Base-by-base conservation (phyloP, 2,888 invertebrate genomes). In the Electrophaes corylata region DNA sequence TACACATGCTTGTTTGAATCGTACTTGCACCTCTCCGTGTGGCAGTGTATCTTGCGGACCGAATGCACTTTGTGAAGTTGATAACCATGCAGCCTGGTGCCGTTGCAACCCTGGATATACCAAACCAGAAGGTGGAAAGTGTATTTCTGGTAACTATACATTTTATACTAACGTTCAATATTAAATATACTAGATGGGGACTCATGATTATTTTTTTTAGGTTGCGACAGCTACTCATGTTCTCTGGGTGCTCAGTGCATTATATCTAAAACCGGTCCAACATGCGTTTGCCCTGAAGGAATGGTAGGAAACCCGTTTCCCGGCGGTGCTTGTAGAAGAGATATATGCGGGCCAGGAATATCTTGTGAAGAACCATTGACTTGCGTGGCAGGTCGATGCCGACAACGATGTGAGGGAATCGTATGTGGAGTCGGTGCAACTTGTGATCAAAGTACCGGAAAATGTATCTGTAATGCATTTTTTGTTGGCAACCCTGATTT, bases 241-340 rank as follows among this genome's bases (percentile, higher is more conserved):
- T 97, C 96, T 11, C 86, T 93, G 35, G 96, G 96, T 63, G 97
- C 97, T 8, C 94, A 96, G 60, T 98, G 97, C 75, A 96, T 98
- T 67, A 95, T 96, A 60, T 96, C 97, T 29, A 94, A 95, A 66
- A 93, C 93, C 16, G 98, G 97, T 11, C 97, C 97, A 12, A 97
- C 97, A 4, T 98, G 98, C 79, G 95, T 96, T 77, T 98, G 98
- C 75, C 94, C 95, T 1, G 96, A 97, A 79, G 97, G 97, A 44
- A 96, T 95, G 81, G 93, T 95, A 55, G 98, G 98, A 16, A 98
- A 98, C 87, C 97, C 98, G 5, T 98, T 98, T 91, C 96, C 97
- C 0, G 98, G 98, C 20, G 98, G 98, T 35, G 93, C 93, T 52
- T 98, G 98, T 76, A 92, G 93, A 52, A 95, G 96, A 49, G 97